Evolutionary conservation across 2,113 vertebrate genomes (phyloP).

Genomic region (Clinocottus analis): DNA sequence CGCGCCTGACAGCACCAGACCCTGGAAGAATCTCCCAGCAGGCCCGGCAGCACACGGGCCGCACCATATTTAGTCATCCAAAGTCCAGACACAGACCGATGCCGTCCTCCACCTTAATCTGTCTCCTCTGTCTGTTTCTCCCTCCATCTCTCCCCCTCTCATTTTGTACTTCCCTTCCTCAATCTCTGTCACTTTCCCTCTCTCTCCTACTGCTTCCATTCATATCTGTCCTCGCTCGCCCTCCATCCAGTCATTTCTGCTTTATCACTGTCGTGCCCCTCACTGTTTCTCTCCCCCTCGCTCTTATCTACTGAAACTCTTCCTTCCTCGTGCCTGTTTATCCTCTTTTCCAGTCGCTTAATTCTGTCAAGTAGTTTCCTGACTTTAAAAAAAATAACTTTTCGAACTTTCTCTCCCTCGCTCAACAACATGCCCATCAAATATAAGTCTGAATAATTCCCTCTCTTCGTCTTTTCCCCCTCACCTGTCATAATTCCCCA

Average conservation of each 20-base stretch:
- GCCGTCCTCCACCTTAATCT: conserved; percentile 62
- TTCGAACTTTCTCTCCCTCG: conserved; percentile 30
- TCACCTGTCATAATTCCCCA: conserved; percentile 19
- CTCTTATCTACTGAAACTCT: conserved; percentile 13
- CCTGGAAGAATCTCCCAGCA: conserved; percentile 67
- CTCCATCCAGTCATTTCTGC: conserved; percentile 51
- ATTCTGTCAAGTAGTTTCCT: conserved; percentile 21
- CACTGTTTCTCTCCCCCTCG: conserved; percentile 14
- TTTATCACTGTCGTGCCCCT: conserved; percentile 59
- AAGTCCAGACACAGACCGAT: conserved; percentile 57
- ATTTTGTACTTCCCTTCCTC: conserved; percentile 58
- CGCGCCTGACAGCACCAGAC: conserved; percentile 69
- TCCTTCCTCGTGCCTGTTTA: conserved; percentile 17
- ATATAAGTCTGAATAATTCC: conserved; percentile 14
- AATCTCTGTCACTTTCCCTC: conserved; percentile 61
- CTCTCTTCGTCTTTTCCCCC: conserved; percentile 16
- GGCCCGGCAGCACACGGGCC: conserved; percentile 55
- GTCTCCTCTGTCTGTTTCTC: conserved; percentile 44
- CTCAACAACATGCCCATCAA: conserved; percentile 26
- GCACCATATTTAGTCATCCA: conserved; percentile 82
- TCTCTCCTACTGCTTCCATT: conserved; percentile 56
- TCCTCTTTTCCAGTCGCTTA: conserved; percentile 34
- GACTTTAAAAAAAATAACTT: background rate
- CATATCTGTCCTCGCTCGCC: conserved; percentile 52
- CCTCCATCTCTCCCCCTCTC: conserved; percentile 44